A percentile compares a stretch with the other conserved stretches of the same genome.
Conservation (phyloP, 1,140 invertebrate genomes). For the Maconellicoccus hirsutus region DNA sequence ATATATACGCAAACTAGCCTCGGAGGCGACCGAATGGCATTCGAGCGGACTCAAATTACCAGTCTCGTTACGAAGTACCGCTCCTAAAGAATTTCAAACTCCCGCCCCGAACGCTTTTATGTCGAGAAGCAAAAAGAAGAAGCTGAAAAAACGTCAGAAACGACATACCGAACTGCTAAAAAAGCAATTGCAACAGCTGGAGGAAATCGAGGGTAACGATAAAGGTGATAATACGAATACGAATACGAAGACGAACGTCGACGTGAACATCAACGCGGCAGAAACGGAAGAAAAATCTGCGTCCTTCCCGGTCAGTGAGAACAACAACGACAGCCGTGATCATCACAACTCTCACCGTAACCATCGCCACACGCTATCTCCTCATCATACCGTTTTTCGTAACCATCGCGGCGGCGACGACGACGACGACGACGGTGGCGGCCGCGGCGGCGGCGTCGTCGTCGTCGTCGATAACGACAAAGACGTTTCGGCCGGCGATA, state of each 20-base stretch:
- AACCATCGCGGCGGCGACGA: no score
- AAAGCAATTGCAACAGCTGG: slow-evolving; percentile 75
- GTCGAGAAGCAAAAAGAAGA: slow-evolving; percentile 98
- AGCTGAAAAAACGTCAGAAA: slow-evolving; percentile 93
- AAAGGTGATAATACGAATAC: slow-evolving; percentile 7
- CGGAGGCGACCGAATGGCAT: slow-evolving; percentile 78
- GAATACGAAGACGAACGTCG: background rate
- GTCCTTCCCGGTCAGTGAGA: background rate
- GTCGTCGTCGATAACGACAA: background rate
- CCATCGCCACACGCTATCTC: no score
- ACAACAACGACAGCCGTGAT: background rate
- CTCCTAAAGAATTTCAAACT: slow-evolving; percentile 77
- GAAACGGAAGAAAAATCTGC: background rate
- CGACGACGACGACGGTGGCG: no score
- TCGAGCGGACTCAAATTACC: slow-evolving; percentile 80
- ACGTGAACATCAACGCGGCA: background rate
- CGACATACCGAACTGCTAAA: slow-evolving; percentile 83
- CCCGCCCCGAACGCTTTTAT: slow-evolving; percentile 55
- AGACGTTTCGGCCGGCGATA: background rate
- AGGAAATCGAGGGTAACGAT: slow-evolving; percentile 44
- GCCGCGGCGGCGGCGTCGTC: no score
- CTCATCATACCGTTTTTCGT: no score
- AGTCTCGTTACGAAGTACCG: slow-evolving; percentile 78
- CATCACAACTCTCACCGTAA: background rate
- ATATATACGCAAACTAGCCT: slow-evolving; percentile 78